Base-by-base conservation (phyloP, 2,797 vertebrate genomes). In the Acrossocheilus fasciatus region DNA sequence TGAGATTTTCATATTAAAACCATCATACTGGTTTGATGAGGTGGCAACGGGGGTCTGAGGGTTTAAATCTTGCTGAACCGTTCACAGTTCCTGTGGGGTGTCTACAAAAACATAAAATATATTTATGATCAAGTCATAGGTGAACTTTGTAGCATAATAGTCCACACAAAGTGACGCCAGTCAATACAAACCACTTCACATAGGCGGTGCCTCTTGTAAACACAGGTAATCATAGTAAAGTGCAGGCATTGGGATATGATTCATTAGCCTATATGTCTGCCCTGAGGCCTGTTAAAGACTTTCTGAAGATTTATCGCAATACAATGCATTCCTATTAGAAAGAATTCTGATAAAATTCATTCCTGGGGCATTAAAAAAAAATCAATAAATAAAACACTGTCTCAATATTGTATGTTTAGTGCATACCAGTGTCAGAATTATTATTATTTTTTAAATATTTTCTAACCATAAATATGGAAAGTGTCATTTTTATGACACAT, bases 131-230 rank as follows among this genome's bases (percentile, higher is more conserved):
- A 34, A 39, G 9, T 54, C 23, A 41, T 43, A 14, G 10, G n/a
- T 45, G 34, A 82, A 83, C 86, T 77, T 81, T 87, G 78, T 45
- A 59, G n/a, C 83, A 82, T 52, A 50, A 23, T 75, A 82, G 84
- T 84, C 80, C 73, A 84, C 36, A 54, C 14, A 88, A 82, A 82
- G 39, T 6, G 36, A 78, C 34, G 72, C 20, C 69, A 69, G 77
- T 74, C 85, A 52, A 78, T 81, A 86, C 77, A 73, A 82, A 81
- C 57, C 50, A 78, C 45, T 76, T 64, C 81, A 86, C 57, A 83
- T 74, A 76, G 86, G 81, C 82, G 83, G 83, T 68, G 86, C 78
- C 87, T 74, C 34, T 75, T 43, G 45, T 43, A 81, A 64, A 75
- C 10, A 84, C 41, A 73, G 36, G 64, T 62, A 43, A 82, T 57